Conservation (phyloP, 2,888 invertebrate genomes). For the Melikaiella ostensackeni region DNA sequence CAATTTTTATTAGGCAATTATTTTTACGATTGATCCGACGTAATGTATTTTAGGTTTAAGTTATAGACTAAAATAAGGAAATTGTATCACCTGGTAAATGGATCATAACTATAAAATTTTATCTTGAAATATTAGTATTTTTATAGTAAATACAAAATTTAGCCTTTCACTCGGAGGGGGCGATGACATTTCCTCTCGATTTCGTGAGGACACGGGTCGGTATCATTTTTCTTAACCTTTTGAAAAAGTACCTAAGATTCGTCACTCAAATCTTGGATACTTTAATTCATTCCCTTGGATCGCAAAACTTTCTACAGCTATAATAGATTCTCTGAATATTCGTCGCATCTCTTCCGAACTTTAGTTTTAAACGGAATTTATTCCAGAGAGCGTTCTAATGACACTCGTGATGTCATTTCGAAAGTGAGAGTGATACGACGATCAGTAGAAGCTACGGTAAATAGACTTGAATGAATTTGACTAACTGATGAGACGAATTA, state of each 20-base stretch:
- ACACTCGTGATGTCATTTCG: constrained; percentile 5
- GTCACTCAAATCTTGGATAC: not conserved
- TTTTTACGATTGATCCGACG: constrained; percentile 8
- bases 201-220: not conserved
- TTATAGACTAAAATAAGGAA: constrained; percentile 36
- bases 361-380: not conserved
- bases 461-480: not conserved
- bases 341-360: constrained; percentile 47
- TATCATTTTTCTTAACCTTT: not conserved
- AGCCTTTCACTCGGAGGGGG: constrained; percentile 27
- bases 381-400: not conserved
- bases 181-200: constrained; percentile 15
- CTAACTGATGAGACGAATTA: not conserved
- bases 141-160: not conserved
- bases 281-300: constrained; percentile 57
- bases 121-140: constrained; percentile 9
- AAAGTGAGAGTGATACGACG: not conserved
- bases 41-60: constrained; percentile 12
- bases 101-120: constrained; percentile 16
- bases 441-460: not conserved
- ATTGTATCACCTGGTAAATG: constrained; percentile 26
- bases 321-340: constrained; percentile 58
- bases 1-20: constrained; percentile 28
- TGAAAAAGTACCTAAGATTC: not conserved
- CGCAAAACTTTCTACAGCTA: constrained; percentile 63